These are phyloP conservation scores for Bufo gargarizans DNA, from an alignment of 2,113 vertebrate genomes.

Conservation along the genomic window DNA sequence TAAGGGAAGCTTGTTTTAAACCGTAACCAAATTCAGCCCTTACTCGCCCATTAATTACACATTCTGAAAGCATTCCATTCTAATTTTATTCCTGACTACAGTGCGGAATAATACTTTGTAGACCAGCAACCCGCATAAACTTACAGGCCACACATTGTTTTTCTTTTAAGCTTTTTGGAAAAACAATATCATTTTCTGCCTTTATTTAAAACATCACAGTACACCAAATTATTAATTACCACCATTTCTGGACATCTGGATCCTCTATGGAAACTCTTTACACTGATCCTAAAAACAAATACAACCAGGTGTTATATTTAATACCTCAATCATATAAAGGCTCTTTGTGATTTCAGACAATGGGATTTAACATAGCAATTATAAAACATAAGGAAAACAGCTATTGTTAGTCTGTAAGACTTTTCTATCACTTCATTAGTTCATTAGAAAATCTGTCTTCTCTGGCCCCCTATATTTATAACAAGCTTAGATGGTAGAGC, in stretches of 20 bases:
- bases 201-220: neutral
- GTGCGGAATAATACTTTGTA: slow-evolving; percentile 37
- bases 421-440: no score
- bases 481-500: no score
- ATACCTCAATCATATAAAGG: neutral
- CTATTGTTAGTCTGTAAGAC: no score
- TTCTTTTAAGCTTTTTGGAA: neutral
- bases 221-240: neutral
- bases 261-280: neutral
- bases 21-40: slow-evolving; percentile 33
- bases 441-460: no score
- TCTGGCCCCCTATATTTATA: no score
- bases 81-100: slow-evolving; percentile 51
- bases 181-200: neutral
- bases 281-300: neutral
- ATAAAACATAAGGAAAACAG: neutral
- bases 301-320: neutral
- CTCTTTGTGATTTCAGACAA: neutral
- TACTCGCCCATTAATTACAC: slow-evolving; percentile 54
- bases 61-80: slow-evolving; percentile 55
- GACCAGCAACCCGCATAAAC: slow-evolving; percentile 5
- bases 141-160: slow-evolving; percentile 16
- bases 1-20: slow-evolving; percentile 48
- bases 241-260: neutral
- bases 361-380: neutral